phyloP scores from a whole-genome alignment of 2,797 vertebrate genomes.

The Austrolebias charrua region DNA sequence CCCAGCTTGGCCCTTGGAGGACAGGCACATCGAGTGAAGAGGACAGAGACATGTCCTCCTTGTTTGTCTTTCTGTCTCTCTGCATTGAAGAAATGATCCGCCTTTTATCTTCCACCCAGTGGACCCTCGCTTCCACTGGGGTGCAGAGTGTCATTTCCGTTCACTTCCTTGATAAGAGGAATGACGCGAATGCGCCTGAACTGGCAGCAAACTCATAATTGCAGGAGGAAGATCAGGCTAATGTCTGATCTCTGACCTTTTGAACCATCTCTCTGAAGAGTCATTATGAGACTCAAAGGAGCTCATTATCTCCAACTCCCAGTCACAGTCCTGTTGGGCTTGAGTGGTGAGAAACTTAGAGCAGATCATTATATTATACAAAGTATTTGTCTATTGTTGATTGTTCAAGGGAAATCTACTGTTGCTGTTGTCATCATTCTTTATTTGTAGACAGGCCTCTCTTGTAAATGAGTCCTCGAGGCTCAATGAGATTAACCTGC shows the following conservation, averaged over 20 bases:
- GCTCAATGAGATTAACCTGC: too few relatives aligned
- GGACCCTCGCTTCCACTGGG: slow-evolving; percentile 32
- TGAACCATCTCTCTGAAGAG: slow-evolving; percentile 59
- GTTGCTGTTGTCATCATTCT: too few relatives aligned
- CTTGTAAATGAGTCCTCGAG: too few relatives aligned
- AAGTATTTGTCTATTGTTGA: too few relatives aligned
- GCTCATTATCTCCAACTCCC: slow-evolving; percentile 35
- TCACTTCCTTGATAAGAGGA: slow-evolving; percentile 52
- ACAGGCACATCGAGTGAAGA: slow-evolving; percentile 36
- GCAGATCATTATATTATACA: slow-evolving; percentile 38
- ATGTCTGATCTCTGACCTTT: slow-evolving; percentile 55
- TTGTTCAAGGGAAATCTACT: too few relatives aligned
- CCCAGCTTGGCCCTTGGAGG: slow-evolving; percentile 44
- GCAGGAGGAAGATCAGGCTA: slow-evolving; percentile 56
- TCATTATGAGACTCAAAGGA: slow-evolving; percentile 43
- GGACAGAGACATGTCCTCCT: slow-evolving; percentile 41
- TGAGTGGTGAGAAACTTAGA: slow-evolving; percentile 39
- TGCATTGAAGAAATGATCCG: slow-evolving; percentile 52
- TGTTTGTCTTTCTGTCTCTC: slow-evolving; percentile 48
- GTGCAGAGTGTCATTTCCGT: slow-evolving; percentile 66
- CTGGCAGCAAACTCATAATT: slow-evolving; percentile 50
- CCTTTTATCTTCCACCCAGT: slow-evolving; percentile 35
- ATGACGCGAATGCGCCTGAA: slow-evolving; percentile 58
- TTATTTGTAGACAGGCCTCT: too few relatives aligned
- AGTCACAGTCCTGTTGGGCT: slow-evolving; percentile 44